A percentile compares a stretch with the other conserved stretches of the same genome.
phyloP scores from a whole-genome alignment of 2,797 vertebrate genomes.

The Enoplosus armatus region DNA sequence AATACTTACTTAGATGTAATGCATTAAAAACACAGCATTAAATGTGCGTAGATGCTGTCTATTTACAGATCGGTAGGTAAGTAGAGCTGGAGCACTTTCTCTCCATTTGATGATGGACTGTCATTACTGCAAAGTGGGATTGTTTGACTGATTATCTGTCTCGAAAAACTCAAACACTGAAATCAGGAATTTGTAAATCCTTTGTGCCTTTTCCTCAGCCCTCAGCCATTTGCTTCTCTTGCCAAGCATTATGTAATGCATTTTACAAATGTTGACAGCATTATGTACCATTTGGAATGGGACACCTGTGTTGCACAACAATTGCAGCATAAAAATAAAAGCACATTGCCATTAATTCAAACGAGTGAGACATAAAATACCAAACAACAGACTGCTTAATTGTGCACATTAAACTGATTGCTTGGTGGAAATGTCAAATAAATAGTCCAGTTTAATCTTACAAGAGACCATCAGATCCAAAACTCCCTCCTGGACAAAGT shows the following conservation, averaged over 20 bases:
- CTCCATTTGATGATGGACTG: too few species aligned
- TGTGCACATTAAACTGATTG: slow-evolving; percentile 49
- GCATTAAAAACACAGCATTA: background rate
- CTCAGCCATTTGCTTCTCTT: slow-evolving; percentile 6
- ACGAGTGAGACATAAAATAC: slow-evolving; percentile 18
- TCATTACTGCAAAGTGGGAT: too few species aligned
- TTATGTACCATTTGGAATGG: slow-evolving; percentile 13
- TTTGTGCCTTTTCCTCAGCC: background rate
- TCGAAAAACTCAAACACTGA: background rate
- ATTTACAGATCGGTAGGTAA: too few species aligned
- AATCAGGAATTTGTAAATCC: background rate
- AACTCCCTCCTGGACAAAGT: slow-evolving; percentile 41
- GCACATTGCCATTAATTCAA: slow-evolving; percentile 24
- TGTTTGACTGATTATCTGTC: background rate
- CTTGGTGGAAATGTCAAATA: slow-evolving; percentile 51
- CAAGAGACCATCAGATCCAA: slow-evolving; percentile 33
- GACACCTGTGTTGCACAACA: slow-evolving; percentile 6
- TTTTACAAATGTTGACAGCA: slow-evolving; percentile 11
- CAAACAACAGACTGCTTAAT: slow-evolving; percentile 47
- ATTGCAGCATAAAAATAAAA: slow-evolving; percentile 32
- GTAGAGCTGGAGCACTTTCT: background rate
- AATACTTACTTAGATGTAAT: background rate
- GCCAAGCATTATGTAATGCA: background rate
- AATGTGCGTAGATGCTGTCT: background rate
- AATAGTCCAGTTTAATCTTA: slow-evolving; percentile 49